Percentiles rank a stretch among this genome's conserved stretches.
Evolutionary conservation across 2,888 invertebrate genomes (phyloP).

Genomic region (Rambutsinella grinnellia): DNA sequence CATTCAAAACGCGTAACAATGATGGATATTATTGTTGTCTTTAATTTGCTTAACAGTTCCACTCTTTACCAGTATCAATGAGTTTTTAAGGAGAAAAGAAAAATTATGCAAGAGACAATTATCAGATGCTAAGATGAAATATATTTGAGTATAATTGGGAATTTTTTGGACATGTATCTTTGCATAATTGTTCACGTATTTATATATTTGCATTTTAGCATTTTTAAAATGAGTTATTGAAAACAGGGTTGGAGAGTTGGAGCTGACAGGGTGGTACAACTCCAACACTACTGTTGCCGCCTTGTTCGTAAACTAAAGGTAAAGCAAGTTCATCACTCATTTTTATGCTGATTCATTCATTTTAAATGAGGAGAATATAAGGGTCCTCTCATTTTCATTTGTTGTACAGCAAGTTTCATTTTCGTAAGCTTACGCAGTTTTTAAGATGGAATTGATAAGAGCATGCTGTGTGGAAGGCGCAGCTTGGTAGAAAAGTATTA

Average conservation of each 20-base stretch:
- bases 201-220: not conserved
- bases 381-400: not conserved
- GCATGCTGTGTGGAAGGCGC: not conserved
- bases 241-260: not conserved
- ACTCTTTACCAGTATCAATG: too few relatives aligned
- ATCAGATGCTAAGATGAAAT: too few relatives aligned
- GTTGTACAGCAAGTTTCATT: not conserved
- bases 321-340: not conserved
- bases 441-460: not conserved
- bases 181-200: not conserved
- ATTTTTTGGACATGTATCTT: not conserved
- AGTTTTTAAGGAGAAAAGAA: too few relatives aligned
- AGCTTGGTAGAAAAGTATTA: not conserved
- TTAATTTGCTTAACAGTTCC: too few relatives aligned
- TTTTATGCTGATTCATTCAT: slow-evolving; percentile 28
- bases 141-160: not conserved
- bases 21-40: not conserved
- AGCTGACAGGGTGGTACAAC: slow-evolving; percentile 21
- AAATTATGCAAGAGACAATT: too few relatives aligned
- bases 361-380: not conserved
- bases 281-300: slow-evolving; percentile 17
- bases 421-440: not conserved
- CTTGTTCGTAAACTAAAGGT: not conserved
- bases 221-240: not conserved
- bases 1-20: not conserved